phyloP scores from a whole-genome alignment of 2,888 invertebrate genomes.

The Capitulum mitella region DNA sequence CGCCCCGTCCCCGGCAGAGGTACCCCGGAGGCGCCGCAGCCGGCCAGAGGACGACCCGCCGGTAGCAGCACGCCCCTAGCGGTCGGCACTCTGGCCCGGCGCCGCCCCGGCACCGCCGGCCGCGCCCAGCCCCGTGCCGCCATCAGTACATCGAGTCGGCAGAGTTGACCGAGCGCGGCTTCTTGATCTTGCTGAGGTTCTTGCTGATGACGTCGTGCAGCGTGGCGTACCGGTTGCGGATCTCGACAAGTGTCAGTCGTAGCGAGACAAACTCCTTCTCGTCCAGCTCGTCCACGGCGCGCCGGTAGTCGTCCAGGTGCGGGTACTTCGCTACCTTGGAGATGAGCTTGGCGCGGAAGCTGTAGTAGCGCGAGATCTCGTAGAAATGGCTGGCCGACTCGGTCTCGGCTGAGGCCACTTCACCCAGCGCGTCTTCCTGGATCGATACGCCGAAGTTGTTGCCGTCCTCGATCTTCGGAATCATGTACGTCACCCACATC shows the following conservation, averaged over 20 bases:
- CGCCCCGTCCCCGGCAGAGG: neutral
- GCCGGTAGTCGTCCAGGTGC: constrained; percentile 89
- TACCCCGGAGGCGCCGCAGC: neutral
- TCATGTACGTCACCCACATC: constrained; percentile 99
- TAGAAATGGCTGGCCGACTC: constrained; percentile 97
- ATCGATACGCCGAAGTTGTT: constrained; percentile 99
- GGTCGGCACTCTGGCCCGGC: too few species aligned
- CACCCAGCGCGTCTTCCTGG: constrained; percentile 96
- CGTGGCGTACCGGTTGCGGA: constrained; percentile 95
- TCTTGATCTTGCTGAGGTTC: constrained; percentile 97
- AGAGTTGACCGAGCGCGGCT: constrained; percentile 79
- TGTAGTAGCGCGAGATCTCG: constrained; percentile 92
- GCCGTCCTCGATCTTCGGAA: constrained; percentile 98
- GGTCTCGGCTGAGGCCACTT: constrained; percentile 90
- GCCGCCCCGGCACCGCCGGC: too few species aligned
- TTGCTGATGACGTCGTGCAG: constrained; percentile 96
- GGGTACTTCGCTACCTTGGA: constrained; percentile 87
- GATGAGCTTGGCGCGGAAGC: constrained; percentile 71
- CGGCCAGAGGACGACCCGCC: neutral
- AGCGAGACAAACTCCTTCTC: constrained; percentile 94
- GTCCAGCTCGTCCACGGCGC: constrained; percentile 86
- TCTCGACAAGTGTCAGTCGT: constrained; percentile 89
- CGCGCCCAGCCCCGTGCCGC: neutral
- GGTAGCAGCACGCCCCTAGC: neutral
- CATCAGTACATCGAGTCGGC: constrained; percentile 43